Conservation (phyloP, 2,888 invertebrate species). For the Sialis lutaria region DNA sequence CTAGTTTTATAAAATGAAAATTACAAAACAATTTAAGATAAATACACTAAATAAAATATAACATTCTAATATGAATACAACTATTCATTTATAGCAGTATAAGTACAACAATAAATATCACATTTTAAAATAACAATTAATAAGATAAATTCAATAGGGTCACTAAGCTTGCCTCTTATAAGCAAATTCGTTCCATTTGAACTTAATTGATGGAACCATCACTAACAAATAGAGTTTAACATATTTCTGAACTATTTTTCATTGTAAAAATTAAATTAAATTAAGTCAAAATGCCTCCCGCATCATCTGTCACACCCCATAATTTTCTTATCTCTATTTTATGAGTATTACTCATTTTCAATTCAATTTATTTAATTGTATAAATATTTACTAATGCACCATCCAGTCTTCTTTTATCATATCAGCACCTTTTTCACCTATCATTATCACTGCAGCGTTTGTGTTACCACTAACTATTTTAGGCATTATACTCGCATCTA, state of each 20-base stretch:
- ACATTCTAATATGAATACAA: too few species aligned
- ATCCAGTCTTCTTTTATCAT: conserved; percentile 1
- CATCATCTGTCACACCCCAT: background rate
- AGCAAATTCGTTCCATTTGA: background rate
- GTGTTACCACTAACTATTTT: background rate
- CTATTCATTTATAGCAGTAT: too few species aligned
- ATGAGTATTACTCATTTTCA: too few species aligned
- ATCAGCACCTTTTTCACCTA: background rate
- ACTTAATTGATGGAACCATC: background rate
- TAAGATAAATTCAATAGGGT: too few species aligned
- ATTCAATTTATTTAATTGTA: too few species aligned
- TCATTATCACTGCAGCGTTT: background rate
- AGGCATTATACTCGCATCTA: conserved; percentile 1
- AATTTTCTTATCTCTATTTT: too few species aligned
- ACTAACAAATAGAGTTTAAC: background rate
- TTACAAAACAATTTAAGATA: too few species aligned
- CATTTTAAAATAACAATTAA: too few species aligned
- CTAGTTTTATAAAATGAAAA: too few species aligned
- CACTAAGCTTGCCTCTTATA: too few species aligned
- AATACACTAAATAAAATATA: too few species aligned
- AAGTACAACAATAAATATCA: too few species aligned
- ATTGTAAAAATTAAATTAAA: background rate
- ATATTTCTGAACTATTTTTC: background rate
- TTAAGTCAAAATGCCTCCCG: background rate
- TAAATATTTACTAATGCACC: background rate